A percentile compares a stretch with the other conserved stretches of the same genome.
Conservation (phyloP, 2,888 invertebrate genomes). For the Andricus curvator region DNA sequence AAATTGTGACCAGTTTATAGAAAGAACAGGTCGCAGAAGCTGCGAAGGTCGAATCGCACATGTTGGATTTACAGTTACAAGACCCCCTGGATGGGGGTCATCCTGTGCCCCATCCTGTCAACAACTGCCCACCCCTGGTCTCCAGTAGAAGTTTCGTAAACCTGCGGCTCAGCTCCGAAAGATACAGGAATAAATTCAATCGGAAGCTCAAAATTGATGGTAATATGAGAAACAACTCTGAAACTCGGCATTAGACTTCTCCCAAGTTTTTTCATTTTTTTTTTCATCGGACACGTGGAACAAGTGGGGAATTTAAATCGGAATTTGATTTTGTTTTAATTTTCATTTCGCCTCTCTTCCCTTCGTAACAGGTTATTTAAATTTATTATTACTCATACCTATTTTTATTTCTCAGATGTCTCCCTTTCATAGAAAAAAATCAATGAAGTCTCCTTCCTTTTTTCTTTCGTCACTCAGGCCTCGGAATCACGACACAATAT, state of each 20-base stretch:
- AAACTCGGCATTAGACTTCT: constrained; percentile 20
- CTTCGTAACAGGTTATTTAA: no score
- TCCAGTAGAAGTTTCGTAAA: constrained; percentile 56
- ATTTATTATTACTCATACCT: no score
- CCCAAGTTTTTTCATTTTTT: constrained; percentile 11
- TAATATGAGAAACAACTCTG: constrained; percentile 46
- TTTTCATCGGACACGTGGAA: not conserved
- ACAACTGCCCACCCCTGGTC: constrained; percentile 59
- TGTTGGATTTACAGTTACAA: constrained; percentile 65
- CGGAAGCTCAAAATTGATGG: constrained; percentile 67
- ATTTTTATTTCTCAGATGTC: no score
- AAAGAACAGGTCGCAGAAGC: constrained; percentile 18
- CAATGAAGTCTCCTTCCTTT: no score
- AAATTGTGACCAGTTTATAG: constrained; percentile 41
- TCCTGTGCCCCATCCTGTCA: constrained; percentile 55
- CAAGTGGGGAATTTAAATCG: not conserved
- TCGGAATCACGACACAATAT: no score
- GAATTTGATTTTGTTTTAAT: not conserved
- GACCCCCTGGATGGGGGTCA: constrained; percentile 63
- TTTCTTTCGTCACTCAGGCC: no score
- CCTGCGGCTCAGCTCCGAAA: constrained; percentile 64
- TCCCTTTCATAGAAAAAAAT: no score
- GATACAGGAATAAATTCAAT: constrained; percentile 66
- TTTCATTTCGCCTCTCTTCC: no score
- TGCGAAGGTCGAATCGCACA: constrained; percentile 51